phyloP scores from a whole-genome alignment of 2,113 vertebrate species.

The Alligator sinensis region DNA sequence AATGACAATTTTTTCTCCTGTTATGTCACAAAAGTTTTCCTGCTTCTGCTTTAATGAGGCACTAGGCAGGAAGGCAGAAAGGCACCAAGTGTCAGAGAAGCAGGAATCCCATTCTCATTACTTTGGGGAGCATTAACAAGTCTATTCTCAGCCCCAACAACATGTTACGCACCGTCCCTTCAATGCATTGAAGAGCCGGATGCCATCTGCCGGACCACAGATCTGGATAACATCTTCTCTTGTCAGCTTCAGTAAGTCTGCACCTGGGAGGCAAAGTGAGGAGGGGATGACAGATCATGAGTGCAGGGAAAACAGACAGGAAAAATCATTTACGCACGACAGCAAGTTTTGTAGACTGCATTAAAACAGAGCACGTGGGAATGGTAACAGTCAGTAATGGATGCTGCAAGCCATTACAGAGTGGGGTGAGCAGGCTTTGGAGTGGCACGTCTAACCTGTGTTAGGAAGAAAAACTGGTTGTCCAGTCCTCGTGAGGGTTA shows the following conservation, averaged over 20 bases:
- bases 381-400: no score
- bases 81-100: not conserved
- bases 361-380: no score
- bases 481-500: not conserved
- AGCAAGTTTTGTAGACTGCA: no score
- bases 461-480: not conserved
- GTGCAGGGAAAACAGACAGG: no score
- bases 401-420: not conserved
- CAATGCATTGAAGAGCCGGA: slow-evolving; percentile 94
- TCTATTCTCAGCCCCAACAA: not conserved
- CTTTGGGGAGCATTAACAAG: not conserved
- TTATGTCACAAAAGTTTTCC: not conserved
- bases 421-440: not conserved
- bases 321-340: no score
- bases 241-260: slow-evolving; percentile 94
- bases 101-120: not conserved
- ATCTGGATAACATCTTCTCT: slow-evolving; percentile 98
- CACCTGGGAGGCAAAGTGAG: slow-evolving; percentile 76
- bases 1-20: not conserved
- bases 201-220: slow-evolving; percentile 97
- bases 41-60: not conserved
- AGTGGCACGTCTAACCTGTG: not conserved
- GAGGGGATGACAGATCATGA: not conserved
- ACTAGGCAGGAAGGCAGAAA: not conserved
- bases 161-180: slow-evolving; percentile 88